Percentiles rank a stretch among this genome's conserved stretches.
phyloP scores from a whole-genome alignment of 2,888 invertebrate genomes.

The Tribolium freemani region DNA sequence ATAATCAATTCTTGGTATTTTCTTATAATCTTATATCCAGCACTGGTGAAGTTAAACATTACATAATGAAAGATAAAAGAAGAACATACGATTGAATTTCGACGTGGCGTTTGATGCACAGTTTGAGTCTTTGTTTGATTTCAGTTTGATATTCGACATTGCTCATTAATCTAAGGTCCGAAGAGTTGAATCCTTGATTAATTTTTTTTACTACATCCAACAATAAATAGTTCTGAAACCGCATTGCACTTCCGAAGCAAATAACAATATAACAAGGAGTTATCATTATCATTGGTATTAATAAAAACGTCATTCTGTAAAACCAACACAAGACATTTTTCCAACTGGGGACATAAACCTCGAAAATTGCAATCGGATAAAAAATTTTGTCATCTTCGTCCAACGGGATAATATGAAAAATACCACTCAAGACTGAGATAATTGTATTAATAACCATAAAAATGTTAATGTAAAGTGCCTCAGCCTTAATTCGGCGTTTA shows the following conservation, averaged over 20 bases:
- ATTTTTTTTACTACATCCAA: background rate
- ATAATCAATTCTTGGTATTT: background rate
- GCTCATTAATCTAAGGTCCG: background rate
- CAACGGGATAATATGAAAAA: background rate
- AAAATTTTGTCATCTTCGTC: background rate
- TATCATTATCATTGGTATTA: background rate
- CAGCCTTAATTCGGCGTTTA: background rate
- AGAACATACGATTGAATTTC: background rate
- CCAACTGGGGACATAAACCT: background rate
- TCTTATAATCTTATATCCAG: background rate
- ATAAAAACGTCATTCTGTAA: background rate
- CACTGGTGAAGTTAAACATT: background rate
- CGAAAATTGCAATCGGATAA: background rate
- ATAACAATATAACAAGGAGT: background rate
- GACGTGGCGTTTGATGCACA: background rate
- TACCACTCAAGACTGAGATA: background rate
- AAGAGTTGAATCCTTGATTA: background rate
- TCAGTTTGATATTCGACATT: background rate
- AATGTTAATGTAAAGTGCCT: background rate
- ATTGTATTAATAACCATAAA: background rate
- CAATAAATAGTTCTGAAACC: background rate
- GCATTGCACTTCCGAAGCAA: background rate
- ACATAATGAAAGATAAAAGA: background rate
- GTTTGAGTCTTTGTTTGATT: background rate
- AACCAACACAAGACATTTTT: background rate